Base-by-base conservation (phyloP, 1,140 invertebrate species). In the Pectinophora gossypiella region DNA sequence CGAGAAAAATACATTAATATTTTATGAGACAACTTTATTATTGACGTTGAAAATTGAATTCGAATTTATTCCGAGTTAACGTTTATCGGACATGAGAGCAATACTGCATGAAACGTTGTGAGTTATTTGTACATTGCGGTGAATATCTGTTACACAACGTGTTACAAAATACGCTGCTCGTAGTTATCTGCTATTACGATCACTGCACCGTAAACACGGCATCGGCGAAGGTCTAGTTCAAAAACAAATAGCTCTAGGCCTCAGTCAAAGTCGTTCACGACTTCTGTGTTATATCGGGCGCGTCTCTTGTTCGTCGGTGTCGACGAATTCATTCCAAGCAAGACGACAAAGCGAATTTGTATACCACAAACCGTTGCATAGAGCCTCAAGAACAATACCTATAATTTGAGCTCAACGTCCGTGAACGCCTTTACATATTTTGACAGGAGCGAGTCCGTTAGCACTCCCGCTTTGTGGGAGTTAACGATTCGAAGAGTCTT, bases 141-240 rank as follows among this genome's bases (percentile, higher is more conserved):
- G 56, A 61, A 56, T 59, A 61, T 61, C 57, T 59, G 59, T 66
- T 66, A 58, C 61, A 57, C 47, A 61, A 61, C 42, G 60, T 59
- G 56, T 61, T 69, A 67, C 60, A 58, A 56, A 70, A 73, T 64
- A 65, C 46, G 20, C 36, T 20, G 48, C 27, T 53, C 47, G 52
- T 56, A 54, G 56, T 64, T 57, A 70, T 60, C 59, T 42, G 53
- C 58, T 51, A 67, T 64, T 57, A 57, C 42, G 38, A 57, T 64
- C 54, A 54, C 35, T 47, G 49, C 51, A 46, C 50, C 42, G 49
- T 52, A 59, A 56, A 59, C 54, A 55, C 32, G 27, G 49, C 48
- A 53, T 50, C 48, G 36, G 42, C 43, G 53, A 50, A 55, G 54
- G 51, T 56, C 57, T 54, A 56, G 51, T 56, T 62, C 47, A 45